phyloP scores from a whole-genome alignment of 2,888 invertebrate genomes.

The Nephrotoma guestfalica region DNA sequence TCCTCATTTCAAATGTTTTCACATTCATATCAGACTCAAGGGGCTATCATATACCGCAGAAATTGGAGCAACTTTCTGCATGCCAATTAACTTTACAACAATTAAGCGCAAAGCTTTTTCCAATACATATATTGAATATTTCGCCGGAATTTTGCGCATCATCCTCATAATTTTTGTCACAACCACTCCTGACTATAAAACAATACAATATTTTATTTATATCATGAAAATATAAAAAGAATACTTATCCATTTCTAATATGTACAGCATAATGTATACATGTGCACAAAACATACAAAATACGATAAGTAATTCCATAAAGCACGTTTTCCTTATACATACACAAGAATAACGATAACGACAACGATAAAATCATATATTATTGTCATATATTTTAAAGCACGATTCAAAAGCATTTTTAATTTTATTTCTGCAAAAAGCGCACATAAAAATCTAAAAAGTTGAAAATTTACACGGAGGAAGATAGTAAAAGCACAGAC shows the following conservation, averaged over 20 bases:
- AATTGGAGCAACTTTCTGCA: too few species aligned
- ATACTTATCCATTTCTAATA: not conserved
- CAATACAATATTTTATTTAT: too few species aligned
- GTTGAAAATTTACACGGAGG: not conserved
- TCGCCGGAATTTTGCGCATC: too few species aligned
- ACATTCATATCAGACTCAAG: too few species aligned
- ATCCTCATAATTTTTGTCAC: too few species aligned
- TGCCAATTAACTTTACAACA: too few species aligned
- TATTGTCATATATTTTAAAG: not conserved
- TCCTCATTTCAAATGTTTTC: too few species aligned
- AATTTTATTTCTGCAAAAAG: not conserved
- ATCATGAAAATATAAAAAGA: too few species aligned
- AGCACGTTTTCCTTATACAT: not conserved
- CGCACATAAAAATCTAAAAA: not conserved
- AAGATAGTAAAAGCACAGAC: not conserved
- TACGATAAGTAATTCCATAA: not conserved
- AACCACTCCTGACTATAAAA: too few species aligned
- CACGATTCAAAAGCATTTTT: not conserved
- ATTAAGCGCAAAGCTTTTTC: too few species aligned
- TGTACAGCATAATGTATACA: not conserved
- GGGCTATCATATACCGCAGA: too few species aligned
- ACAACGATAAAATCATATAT: not conserved
- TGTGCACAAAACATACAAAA: not conserved
- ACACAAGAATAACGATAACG: not conserved
- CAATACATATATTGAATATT: too few species aligned